These are phyloP conservation scores for Babyrousa celebensis DNA, from an alignment of 2,797 vertebrate species.

Conservation along the genomic window DNA sequence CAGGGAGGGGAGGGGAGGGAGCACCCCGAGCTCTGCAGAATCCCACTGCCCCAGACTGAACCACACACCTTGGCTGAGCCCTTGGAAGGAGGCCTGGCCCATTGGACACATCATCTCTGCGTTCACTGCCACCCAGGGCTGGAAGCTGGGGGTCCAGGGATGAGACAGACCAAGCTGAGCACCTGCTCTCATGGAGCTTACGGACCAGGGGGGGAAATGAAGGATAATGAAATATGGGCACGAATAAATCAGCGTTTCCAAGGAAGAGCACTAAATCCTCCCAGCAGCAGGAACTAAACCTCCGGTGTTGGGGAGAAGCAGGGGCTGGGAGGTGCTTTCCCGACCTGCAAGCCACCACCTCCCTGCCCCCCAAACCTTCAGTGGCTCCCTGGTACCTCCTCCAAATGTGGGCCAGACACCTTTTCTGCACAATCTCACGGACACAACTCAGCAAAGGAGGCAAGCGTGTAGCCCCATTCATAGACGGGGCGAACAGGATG, in stretches of 20 bases:
- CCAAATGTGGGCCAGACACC: neutral
- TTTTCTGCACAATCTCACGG: neutral
- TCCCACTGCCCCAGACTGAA: neutral
- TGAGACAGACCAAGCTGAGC: neutral
- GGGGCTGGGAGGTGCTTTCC: neutral
- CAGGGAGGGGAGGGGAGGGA: neutral
- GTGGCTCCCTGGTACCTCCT: neutral
- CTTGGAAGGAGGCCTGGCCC: fast-evolving
- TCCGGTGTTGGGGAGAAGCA: too few species aligned
- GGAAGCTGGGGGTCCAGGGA: too few species aligned
- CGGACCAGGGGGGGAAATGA: neutral
- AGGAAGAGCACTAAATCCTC: neutral
- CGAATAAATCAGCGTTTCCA: neutral
- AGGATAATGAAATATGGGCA: neutral
- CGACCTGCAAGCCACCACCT: neutral
- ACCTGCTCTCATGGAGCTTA: neutral
- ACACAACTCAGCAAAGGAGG: neutral
- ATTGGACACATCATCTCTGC: fast-evolving
- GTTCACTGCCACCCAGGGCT: neutral
- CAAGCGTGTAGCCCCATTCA: fast-evolving
- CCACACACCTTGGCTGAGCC: neutral
- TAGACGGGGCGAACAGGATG: neutral
- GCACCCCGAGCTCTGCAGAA: neutral
- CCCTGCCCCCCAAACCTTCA: neutral
- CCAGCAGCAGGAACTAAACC: neutral